Percentiles rank a stretch among this genome's conserved stretches.
phyloP scores from a whole-genome alignment of 2,113 vertebrate species.

The Smithornis capensis region DNA sequence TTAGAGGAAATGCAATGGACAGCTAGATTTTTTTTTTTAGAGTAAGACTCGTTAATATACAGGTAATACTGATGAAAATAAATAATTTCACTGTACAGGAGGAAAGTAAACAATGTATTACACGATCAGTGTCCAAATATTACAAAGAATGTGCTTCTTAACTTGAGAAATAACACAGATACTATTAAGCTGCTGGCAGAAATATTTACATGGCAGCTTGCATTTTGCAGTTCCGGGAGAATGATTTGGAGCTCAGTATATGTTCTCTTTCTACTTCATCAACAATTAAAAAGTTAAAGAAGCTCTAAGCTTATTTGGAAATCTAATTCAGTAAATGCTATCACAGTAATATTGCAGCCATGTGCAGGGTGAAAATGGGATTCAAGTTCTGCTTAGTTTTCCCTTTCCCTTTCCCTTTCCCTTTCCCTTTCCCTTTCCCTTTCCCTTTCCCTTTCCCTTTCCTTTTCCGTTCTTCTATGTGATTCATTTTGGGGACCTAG shows the following conservation, averaged over 20 bases:
- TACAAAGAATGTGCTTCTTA: not conserved
- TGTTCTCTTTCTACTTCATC: not conserved
- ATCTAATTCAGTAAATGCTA: not conserved
- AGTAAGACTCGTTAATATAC: not conserved
- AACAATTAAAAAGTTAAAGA: conserved; percentile 41
- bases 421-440: not conserved
- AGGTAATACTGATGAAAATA: not conserved
- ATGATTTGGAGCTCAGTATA: not conserved
- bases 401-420: not conserved
- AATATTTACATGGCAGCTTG: conserved; percentile 29
- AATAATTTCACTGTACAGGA: not conserved
- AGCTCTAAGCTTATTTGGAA: not conserved
- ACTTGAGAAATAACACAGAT: not conserved
- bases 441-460: not conserved
- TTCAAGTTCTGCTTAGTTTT: not conserved
- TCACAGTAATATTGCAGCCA: not conserved
- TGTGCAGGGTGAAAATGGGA: not conserved
- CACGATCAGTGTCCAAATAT: not conserved
- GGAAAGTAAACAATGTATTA: not conserved
- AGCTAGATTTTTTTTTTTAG: not conserved
- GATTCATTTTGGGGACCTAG: not conserved
- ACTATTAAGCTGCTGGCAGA: not conserved
- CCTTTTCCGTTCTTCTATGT: not conserved
- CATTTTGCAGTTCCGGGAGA: conserved; percentile 3
- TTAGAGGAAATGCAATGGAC: not conserved